Evolutionary conservation across 1,140 invertebrate genomes (phyloP), one percentile per base, ranked within the genome.

Genomic region (Orchesella cincta): DNA sequence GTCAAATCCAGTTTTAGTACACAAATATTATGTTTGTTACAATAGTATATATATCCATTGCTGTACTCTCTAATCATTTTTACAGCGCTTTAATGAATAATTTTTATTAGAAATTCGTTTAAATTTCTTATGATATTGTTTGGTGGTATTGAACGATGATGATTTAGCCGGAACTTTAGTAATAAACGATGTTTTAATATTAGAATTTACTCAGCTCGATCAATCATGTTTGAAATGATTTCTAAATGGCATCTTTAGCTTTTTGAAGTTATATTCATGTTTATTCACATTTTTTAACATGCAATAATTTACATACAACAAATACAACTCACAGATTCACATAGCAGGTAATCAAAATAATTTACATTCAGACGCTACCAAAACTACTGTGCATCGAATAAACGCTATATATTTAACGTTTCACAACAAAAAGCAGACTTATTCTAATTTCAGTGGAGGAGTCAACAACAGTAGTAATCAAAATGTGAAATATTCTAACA

Each of bases 51-150:
- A 5, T 57, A 31, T 16, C 62, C 31, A 12, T 46, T 46, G 62
- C 62, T 67, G 62, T 67, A 67, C n/a, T 67, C 23, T 67, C 62
- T 67, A 67, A 67, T 67, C 62, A 67, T 3, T 33, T n/a, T 67
- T 67, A 67, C 62, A 67, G 62, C 62, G 62, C 62, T 67, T 67
- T 67, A 67, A 67, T 67, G n/a, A n/a, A n/a, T n/a, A n/a, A n/a
- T 67, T 46, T 46, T 57, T 57, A 57, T 57, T 12, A 18, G 54
- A 57, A 57, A 57, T 57, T 57, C 12, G 26, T 12, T 14, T 57
- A 57, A 18, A 57, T 57, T 5, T 57, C n/a, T 18, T 57, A 57
- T n/a, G 12, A 57, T 16, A 18, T 14, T 57, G 23, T 57, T 57
- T 57, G 5, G 39, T 46, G 18, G 39, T 46, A 8, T 46, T 5